A percentile compares a stretch with the other conserved stretches of the same genome.
Evolutionary conservation across 2,113 vertebrate genomes (phyloP).

Genomic region (Neogobius melanostomus): DNA sequence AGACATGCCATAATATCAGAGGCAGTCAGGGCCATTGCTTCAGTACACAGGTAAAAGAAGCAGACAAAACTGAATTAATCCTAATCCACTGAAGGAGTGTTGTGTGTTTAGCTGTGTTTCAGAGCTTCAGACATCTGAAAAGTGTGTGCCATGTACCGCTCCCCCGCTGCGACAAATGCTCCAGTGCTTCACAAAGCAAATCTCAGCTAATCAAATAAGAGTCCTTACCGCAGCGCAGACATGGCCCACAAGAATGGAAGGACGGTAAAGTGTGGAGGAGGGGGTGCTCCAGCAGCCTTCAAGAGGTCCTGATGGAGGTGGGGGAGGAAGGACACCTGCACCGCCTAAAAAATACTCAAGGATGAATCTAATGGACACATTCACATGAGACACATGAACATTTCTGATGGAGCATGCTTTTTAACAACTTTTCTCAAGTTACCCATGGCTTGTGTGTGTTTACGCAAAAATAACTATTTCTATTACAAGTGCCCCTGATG

Average conservation of each 20-base stretch:
- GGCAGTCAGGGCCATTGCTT: neutral
- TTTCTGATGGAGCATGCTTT: constrained; percentile 5
- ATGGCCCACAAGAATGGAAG: constrained; percentile 51
- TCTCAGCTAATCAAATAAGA: constrained; percentile 73
- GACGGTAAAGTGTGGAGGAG: constrained; percentile 33
- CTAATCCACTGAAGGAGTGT: constrained; percentile 11
- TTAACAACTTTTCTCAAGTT: constrained; percentile 11
- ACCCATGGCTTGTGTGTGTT: constrained; percentile 5
- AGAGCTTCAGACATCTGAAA: constrained; percentile 29
- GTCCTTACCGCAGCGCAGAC: constrained; percentile 60
- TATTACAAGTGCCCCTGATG: neutral
- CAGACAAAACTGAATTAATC: constrained; percentile 1
- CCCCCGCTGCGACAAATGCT: constrained; percentile 62
- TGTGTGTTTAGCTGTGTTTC: constrained; percentile 29
- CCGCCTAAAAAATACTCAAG: constrained; percentile 29
- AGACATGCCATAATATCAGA: neutral
- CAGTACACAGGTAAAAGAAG: constrained; percentile 12
- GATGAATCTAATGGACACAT: neutral
- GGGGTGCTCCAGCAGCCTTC: constrained; percentile 49
- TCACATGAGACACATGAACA: constrained; percentile 6
- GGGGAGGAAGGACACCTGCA: constrained; percentile 53
- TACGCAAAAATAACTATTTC: constrained; percentile 3
- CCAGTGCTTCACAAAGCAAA: constrained; percentile 67
- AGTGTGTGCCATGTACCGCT: constrained; percentile 44
- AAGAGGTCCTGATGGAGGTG: constrained; percentile 58